These are phyloP conservation scores for Drosophila willistoni DNA, from an alignment of 1,140 invertebrate species.

Conservation along the genomic window DNA sequence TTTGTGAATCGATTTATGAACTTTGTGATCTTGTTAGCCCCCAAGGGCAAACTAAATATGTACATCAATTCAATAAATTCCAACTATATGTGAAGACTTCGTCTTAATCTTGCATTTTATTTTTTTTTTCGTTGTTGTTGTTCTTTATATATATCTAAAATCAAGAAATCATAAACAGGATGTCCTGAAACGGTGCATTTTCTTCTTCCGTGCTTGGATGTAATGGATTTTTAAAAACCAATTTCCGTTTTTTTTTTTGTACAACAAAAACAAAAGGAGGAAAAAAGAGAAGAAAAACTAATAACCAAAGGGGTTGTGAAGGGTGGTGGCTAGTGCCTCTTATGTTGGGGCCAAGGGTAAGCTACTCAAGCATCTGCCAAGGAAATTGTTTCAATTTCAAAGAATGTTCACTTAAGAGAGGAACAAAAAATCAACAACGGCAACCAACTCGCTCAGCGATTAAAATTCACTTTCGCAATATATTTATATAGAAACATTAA, in stretches of 20 bases:
- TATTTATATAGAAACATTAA: slow-evolving; percentile 77
- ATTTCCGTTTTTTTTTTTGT: slow-evolving; percentile 58
- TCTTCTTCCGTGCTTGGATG: slow-evolving; percentile 38
- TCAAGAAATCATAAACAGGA: slow-evolving; percentile 56
- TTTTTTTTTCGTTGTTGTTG: not conserved
- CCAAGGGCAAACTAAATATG: no score
- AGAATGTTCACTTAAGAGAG: slow-evolving; percentile 62
- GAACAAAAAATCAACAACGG: slow-evolving; percentile 1
- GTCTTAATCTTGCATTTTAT: not conserved
- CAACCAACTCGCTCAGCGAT: slow-evolving; percentile 49
- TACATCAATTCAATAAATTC: slow-evolving; percentile 13
- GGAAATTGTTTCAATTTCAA: slow-evolving; percentile 79
- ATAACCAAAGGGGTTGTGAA: slow-evolving; percentile 54
- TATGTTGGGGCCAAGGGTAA: slow-evolving; percentile 7
- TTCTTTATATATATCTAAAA: slow-evolving; percentile 15
- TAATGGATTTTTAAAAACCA: slow-evolving; percentile 81
- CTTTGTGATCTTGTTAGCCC: no score
- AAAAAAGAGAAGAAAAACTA: slow-evolving; percentile 67
- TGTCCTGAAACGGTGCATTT: slow-evolving; percentile 52
- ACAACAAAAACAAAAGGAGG: slow-evolving; percentile 24
- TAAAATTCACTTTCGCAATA: slow-evolving; percentile 80
- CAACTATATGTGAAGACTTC: not conserved
- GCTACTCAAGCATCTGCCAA: slow-evolving; percentile 58
- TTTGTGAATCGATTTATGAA: no score
- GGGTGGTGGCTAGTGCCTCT: not conserved